Percentiles rank a stretch among this genome's conserved stretches.
Conservation (phyloP, 2,888 invertebrate species). For the Aphodius granarius region DNA sequence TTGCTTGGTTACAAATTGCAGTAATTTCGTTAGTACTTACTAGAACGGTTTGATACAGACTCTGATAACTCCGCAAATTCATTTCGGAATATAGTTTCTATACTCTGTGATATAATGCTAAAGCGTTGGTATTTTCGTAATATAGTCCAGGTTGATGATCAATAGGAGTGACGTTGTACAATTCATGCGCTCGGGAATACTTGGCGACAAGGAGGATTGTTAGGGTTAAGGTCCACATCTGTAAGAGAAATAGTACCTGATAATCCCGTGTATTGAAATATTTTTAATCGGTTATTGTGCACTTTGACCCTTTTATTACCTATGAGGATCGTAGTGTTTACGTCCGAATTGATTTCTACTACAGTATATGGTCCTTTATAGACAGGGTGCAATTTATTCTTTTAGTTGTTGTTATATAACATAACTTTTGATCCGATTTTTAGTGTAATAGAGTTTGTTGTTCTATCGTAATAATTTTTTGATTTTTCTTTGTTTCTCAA, state of each 20-base stretch:
- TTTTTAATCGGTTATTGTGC: too few species aligned
- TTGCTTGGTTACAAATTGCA: neutral
- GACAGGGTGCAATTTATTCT: too few species aligned
- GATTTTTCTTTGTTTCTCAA: slow-evolving; percentile 15
- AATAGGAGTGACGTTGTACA: neutral
- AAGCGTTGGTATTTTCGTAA: neutral
- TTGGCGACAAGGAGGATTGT: neutral
- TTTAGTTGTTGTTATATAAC: too few species aligned
- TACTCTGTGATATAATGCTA: neutral
- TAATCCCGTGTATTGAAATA: neutral
- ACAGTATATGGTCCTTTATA: too few species aligned
- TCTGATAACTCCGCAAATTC: neutral
- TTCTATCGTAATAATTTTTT: neutral
- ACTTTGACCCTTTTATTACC: too few species aligned
- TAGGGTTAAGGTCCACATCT: neutral
- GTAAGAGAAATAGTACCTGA: neutral
- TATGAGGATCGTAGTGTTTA: too few species aligned
- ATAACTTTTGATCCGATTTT: too few species aligned
- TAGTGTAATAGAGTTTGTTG: too few species aligned
- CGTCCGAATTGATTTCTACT: too few species aligned
- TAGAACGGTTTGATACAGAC: neutral
- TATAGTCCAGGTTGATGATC: neutral
- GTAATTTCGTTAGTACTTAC: neutral
- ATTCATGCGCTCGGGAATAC: neutral
- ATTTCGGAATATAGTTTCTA: neutral